phyloP scores from a whole-genome alignment of 2,113 vertebrate species.

The Cyanistes caeruleus region DNA sequence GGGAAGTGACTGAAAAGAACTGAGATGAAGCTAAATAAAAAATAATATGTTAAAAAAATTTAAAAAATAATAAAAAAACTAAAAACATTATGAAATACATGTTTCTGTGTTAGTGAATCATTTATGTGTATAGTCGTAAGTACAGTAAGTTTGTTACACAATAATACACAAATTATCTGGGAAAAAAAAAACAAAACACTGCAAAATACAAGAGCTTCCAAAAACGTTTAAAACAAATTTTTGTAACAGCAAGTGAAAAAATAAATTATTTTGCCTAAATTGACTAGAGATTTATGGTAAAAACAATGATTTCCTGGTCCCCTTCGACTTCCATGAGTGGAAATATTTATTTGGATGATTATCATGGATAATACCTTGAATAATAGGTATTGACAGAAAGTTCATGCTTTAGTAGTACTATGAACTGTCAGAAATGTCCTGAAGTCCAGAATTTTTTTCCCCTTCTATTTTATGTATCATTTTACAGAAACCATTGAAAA shows the following conservation, averaged over 20 bases:
- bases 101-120: background rate
- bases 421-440: background rate
- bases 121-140: background rate
- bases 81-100: background rate
- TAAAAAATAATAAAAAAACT: background rate
- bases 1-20: background rate
- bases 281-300: background rate
- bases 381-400: background rate
- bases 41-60: background rate
- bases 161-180: background rate
- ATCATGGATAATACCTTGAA: too few relatives aligned
- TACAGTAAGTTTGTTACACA: background rate
- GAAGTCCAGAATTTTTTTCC: background rate
- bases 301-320: background rate
- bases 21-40: background rate
- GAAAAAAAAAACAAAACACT: background rate
- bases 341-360: background rate
- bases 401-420: background rate
- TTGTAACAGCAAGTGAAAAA: background rate
- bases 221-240: background rate
- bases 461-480: accelerated
- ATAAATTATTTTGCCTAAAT: background rate
- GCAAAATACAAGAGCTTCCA: background rate
- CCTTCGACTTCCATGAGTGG: background rate
- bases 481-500: background rate